A percentile compares a stretch with the other conserved stretches of the same genome.
Evolutionary conservation across 2,888 invertebrate species (phyloP).

Genomic region (Saturnia japonica): DNA sequence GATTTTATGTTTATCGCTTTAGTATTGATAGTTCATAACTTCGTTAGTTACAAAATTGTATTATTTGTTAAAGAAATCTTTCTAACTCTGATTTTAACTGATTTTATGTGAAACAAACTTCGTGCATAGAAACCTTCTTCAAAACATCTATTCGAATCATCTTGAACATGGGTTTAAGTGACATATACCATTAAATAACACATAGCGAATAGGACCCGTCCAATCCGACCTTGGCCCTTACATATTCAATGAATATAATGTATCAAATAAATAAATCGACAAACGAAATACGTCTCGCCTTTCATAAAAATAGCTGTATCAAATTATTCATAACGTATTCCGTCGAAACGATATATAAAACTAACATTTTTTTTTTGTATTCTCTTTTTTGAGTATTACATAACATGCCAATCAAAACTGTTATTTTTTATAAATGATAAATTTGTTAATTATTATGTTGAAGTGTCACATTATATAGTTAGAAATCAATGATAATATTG

Average conservation of each 20-base stretch:
- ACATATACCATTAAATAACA: conserved; percentile 1
- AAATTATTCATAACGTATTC: background rate
- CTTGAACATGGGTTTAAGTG: background rate
- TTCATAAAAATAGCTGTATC: background rate
- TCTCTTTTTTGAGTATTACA: background rate
- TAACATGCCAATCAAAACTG: too few species aligned
- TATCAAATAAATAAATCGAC: conserved; percentile 10
- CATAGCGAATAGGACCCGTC: background rate
- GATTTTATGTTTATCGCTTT: too few species aligned
- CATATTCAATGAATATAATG: background rate
- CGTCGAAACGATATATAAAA: background rate
- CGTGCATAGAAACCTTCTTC: background rate
- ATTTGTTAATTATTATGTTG: too few species aligned
- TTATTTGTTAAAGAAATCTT: too few species aligned
- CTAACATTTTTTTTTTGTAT: background rate
- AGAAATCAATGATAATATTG: too few species aligned
- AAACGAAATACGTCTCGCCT: background rate
- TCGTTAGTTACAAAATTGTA: too few species aligned
- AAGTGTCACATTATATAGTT: too few species aligned
- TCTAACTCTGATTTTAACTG: too few species aligned
- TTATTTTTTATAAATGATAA: too few species aligned
- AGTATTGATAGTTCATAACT: too few species aligned
- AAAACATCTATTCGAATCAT: background rate
- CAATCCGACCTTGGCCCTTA: conserved; percentile 1
- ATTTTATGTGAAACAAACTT: background rate